Evolutionary conservation across 1,140 invertebrate species (phyloP).

Genomic region (Habropoda laboriosa): DNA sequence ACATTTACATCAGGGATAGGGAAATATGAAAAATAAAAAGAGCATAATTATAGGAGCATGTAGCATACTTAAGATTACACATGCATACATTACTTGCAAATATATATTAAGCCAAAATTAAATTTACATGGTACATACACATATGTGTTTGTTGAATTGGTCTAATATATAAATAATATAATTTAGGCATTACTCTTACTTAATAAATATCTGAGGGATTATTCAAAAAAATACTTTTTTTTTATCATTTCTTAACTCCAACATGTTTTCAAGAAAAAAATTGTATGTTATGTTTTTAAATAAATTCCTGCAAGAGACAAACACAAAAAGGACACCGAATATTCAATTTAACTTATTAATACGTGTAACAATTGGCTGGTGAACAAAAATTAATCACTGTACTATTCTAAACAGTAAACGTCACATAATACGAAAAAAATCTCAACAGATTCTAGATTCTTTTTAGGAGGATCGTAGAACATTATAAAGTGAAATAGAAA

Average conservation of each 20-base stretch:
- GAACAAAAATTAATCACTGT: constrained; percentile 49
- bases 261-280: background rate
- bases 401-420: constrained; percentile 40
- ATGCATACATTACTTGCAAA: constrained; percentile 15
- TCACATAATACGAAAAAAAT: constrained; percentile 34
- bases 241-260: background rate
- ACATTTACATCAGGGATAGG: background rate
- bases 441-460: background rate
- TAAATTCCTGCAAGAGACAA: background rate
- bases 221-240: background rate
- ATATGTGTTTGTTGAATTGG: constrained; percentile 13
- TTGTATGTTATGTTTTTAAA: too few relatives aligned
- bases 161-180: constrained; percentile 42
- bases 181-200: constrained; percentile 2
- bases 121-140: constrained; percentile 41
- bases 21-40: constrained; percentile 13
- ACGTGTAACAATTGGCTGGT: constrained; percentile 51
- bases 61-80: constrained; percentile 25
- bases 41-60: constrained; percentile 17
- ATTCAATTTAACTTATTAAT: constrained; percentile 47
- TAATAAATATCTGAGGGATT: constrained; percentile 7
- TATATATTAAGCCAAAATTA: constrained; percentile 52
- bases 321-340: constrained; percentile 7
- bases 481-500: background rate
- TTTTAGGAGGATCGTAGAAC: too few relatives aligned